Evolutionary conservation across 2,113 vertebrate species (phyloP), one percentile per base, ranked within the genome.

Genomic region (Gobio gobio): DNA sequence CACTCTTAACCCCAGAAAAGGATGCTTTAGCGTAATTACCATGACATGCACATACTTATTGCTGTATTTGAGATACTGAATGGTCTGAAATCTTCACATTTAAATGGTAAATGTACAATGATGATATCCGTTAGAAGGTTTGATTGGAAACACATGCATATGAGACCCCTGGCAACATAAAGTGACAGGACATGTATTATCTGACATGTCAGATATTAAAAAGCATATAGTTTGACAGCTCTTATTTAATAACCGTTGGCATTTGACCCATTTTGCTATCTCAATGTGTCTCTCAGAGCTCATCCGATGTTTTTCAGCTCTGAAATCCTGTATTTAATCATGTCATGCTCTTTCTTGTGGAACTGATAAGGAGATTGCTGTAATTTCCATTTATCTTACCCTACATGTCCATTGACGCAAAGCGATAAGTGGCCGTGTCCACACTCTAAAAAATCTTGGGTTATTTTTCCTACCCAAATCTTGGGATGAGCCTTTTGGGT

Each of bases 1-100:
- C 87, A 88, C 85, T 87, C 80, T 86, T 87, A 90, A 90, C 90
- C 89, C 90, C 89, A 89, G 90, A 91, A 91, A 94, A 24, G 84
- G 88, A 87, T 88, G 82, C 83, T 89, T 93, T 87, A 90, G 91
- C 91, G 91, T 91, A 89, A 87, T 86, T 85, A 87, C 88, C 87
- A 88, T 86, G 89, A 91, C 86, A 89, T 78, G 87, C 89, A 74
- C 83, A 75, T 72, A 78, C 70, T 87, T 83, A 86, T 85, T 85
- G 54, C 72, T 63, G 16, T 86, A 40, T 78, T 51, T 83, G 18
- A 51, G 59, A 68, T 64, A 64, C 36, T 10, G 26, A 70, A 82
- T 26, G 20, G 13, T 72, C 49, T 82, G 33, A 56, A 70, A 40
- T 70, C 64, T 81, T 49, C 10, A 36, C 16, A 51, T 49, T n/a